A percentile compares a stretch with the other conserved stretches of the same genome.
phyloP scores from a whole-genome alignment of 1,140 invertebrate species.

The Anadara kagoshimensis region DNA sequence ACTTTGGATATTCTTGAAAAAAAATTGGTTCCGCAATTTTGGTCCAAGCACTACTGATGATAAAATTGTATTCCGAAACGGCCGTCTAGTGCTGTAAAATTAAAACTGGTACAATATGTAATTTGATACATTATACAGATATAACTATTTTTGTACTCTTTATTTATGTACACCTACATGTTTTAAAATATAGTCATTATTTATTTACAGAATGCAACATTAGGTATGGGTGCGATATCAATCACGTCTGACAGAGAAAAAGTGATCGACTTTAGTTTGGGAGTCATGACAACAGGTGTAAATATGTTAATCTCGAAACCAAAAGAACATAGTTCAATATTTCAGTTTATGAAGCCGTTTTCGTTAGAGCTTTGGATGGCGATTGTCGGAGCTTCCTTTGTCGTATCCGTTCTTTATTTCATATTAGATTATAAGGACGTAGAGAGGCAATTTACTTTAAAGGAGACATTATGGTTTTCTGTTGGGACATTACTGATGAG shows the following conservation, averaged over 20 bases:
- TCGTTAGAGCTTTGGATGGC: slow-evolving; percentile 64
- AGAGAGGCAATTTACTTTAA: slow-evolving; percentile 50
- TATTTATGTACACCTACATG: no score
- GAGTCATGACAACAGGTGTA: slow-evolving; percentile 62
- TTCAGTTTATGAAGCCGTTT: slow-evolving; percentile 67
- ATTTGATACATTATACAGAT: no score
- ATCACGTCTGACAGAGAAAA: slow-evolving; percentile 62
- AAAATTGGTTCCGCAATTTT: no score
- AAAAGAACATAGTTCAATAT: slow-evolving; percentile 50
- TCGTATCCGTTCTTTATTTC: slow-evolving; percentile 55
- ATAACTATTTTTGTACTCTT: no score
- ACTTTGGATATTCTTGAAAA: no score
- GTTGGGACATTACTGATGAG: slow-evolving; percentile 62
- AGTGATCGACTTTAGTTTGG: slow-evolving; percentile 64
- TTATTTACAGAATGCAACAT: slow-evolving; percentile 58
- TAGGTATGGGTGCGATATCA: slow-evolving; percentile 67
- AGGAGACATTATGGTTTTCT: slow-evolving; percentile 57
- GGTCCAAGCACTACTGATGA: no score
- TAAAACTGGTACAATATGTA: no score
- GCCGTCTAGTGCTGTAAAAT: no score
- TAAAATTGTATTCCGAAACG: no score
- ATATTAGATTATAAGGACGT: slow-evolving; percentile 54
- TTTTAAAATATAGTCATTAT: neutral
- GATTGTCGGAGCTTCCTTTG: slow-evolving; percentile 57
- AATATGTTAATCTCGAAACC: slow-evolving; percentile 62